phyloP scores from a whole-genome alignment of 1,140 invertebrate species.

The Caenorhabditis latens region DNA sequence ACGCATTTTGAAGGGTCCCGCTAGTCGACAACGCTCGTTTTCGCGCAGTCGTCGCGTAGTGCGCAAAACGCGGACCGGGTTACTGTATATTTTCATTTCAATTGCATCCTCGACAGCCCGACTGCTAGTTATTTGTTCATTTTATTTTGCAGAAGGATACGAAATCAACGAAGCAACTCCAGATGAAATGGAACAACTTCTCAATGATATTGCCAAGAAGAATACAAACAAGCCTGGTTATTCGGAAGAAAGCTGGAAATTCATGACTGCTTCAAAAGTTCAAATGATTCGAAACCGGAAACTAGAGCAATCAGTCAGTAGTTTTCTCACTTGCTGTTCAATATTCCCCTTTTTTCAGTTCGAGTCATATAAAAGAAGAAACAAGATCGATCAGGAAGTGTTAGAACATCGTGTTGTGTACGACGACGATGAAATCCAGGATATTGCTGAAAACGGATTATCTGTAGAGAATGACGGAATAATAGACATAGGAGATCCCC shows the following conservation, averaged over 20 bases:
- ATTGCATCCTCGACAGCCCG: no score
- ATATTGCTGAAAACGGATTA: background rate
- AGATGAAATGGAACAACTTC: background rate
- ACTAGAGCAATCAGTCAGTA: background rate
- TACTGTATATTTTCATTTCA: no score
- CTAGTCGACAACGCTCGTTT: no score
- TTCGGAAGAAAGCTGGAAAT: slow-evolving; percentile 4
- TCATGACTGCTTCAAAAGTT: background rate
- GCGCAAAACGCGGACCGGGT: no score
- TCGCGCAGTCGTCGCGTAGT: no score
- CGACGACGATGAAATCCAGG: background rate
- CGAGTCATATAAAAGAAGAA: background rate
- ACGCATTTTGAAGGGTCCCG: no score
- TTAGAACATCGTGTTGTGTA: background rate
- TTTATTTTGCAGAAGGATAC: background rate
- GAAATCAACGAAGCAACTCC: background rate
- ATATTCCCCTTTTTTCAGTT: slow-evolving; percentile 45
- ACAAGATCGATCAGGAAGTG: background rate
- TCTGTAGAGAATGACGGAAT: background rate
- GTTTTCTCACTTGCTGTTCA: no score
- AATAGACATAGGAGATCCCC: background rate
- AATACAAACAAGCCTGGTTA: background rate
- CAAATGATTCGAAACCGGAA: background rate
- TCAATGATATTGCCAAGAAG: background rate
- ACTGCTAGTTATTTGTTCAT: no score